Evolutionary conservation across 1,140 invertebrate species (phyloP), one percentile per base, ranked within the genome.

Genomic region (Holotrichia oblita): DNA sequence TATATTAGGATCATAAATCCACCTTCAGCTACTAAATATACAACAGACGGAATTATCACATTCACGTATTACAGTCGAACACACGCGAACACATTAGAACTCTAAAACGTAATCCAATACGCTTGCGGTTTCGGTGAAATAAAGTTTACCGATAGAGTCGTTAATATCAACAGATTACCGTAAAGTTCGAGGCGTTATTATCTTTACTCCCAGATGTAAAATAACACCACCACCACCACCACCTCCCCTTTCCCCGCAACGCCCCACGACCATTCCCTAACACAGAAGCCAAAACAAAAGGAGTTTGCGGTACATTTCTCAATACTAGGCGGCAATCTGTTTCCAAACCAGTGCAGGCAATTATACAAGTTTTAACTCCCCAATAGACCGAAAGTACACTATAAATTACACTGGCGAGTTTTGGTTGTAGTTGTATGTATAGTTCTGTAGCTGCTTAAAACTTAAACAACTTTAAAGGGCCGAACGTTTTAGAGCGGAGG

Each of bases 261-360:
- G 44, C 12, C n/a, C 7, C n/a, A 48, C 44, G n/a, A 48, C 44
- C 12, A 48, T n/a, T n/a, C 12, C 12, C 12, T 3, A 64, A 17
- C 61, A 64, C 77, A 81, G 82, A 80, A 80, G 77, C 79, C 77
- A 80, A 82, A 83, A 83, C 81, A 82, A 82, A 83, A 64, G 44
- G 80, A 80, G 78, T 76, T 79, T 80, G 81, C 79, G 81, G 82
- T 59, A 77, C 80, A 80, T 81, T 83, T 81, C 81, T 78, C 82
- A 79, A 82, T 81, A 82, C 81, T 83, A 22, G 17, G 82, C 79
- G 82, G 83, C 84, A 84, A 85, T 86, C 86, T 87, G 85, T 85
- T 83, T 84, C 81, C 81, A 81, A 83, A 83, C 82, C 83, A 82
- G 81, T 81, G 81, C 83, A 83, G 79, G 82, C 83, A 84, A 83